Base-by-base conservation (phyloP, 1,140 invertebrate species). In the Sitodiplosis mosellana region DNA sequence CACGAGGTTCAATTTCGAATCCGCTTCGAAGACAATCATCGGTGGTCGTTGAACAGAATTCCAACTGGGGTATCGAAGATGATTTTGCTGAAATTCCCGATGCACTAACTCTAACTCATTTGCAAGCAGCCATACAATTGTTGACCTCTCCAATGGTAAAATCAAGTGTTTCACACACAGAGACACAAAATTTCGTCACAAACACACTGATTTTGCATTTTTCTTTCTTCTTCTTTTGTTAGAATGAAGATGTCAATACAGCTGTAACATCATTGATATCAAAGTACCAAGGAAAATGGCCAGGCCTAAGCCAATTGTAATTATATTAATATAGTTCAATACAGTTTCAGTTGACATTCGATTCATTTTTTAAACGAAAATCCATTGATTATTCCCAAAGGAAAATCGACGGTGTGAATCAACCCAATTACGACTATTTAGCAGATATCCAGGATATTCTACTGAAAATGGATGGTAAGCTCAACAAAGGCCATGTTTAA, bases 61-160 rank as follows among this genome's bases (percentile, higher is more conserved):
- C 47, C 3, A 33, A 20, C 21, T 63, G 60, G 58, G 51, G 55
- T 2, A 49, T 64, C 33, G 61, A 64, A 48, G 62, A 64, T 36
- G 61, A 63, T 43, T 27, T 50, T 15, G 58, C 59, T 46, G 48
- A 55, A 17, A 51, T 15, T n/a, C 33, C 61, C 12, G 62, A 64
- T 56, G 62, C 62, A 2, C 49, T 64, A 42, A 62, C 61, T 22
- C 52, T 75, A 50, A 74, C 69, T 53, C 66, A 75, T 57, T 59
- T 75, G 46, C 73, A 73, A 49, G 70, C 72, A 55, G 73, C 73
- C 19, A 61, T 75, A 46, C 71, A 73, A 55, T 61, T 75, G 4
- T 56, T 75, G 12, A 75, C 71, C 33, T 70, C 71, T 6, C 73
- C 73, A 5, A 71, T 71, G 55, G 69, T 70, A 55, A 65, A 67